Base-by-base conservation (phyloP, 2,797 vertebrate species). In the Sebastes taczanowskii region DNA sequence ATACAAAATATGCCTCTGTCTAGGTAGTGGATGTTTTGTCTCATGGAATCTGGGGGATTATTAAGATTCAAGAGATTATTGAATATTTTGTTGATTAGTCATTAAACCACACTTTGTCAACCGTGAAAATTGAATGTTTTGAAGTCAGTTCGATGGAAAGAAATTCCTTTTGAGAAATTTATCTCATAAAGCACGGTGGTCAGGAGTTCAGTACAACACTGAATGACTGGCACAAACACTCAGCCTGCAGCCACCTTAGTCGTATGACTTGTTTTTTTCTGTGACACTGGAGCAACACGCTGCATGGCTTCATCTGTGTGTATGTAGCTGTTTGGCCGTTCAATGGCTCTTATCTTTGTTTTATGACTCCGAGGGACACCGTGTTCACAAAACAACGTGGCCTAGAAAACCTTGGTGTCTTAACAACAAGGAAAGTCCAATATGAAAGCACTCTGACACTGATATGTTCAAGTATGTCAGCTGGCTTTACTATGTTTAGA, bases 211-310 rank as follows among this genome's bases (percentile, higher is more conserved):
- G 63, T 84, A 83, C 22, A 74, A 20, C 3, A 25, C 23, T 74
- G 35, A 80, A 74, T 66, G 38, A 72, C 53, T 63, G 60, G 53
- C 68, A 68, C 13, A 11, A 56, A 62, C n/a, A 46, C 34, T 76
- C 32, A 61, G 70, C 88, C 86, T 84, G 71, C 66, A 78, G 85
- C 77, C 59, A 65, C 64, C 25, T 55, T 3, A 14, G 79, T 91
- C 78, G 2, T 82, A 86, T 90, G 90, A 91, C 83, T 88, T 75
- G 27, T 76, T 35, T 63, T 79, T 66, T 80, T 66, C 76, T 78
- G 76, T 80, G 30, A 29, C 52, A 56, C 38, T 71, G 29, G 52
- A 32, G 22, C n/a, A 60, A 76, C 30, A 30, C 0, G 16, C 29
- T 32, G 49, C 56, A 71, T 42, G 59, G 38, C 60, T 85, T 72